Evolutionary conservation across 2,888 invertebrate species (phyloP), one percentile per base, ranked within the genome.

Genomic region (Tuberolachnus salignus): DNA sequence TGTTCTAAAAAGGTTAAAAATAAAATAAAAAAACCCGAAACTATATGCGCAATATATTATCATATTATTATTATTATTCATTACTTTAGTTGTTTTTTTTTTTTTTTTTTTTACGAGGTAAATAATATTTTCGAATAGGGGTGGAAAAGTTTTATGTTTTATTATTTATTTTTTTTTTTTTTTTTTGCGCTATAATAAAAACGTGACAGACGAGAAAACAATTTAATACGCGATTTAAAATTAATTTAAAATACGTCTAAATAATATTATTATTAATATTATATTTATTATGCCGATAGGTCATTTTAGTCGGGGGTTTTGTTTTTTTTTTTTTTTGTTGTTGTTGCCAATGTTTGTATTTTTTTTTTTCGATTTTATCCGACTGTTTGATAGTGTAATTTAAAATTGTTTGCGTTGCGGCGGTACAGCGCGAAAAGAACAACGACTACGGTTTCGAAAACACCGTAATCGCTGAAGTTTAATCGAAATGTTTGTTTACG

Each of bases 281-380:
- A 26, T 42, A 44, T 44, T n/a, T 61, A 34, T 34, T 21, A 42
- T 10, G 34, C 34, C 63, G 44, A 16, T 64, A 16, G n/a, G 34
- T 67, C n/a, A 16, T 66, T 66, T n/a, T 23, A 49, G 11, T n/a
- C 2, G 11, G 23, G 34, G 34, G 34, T 6, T 49, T 46, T 70
- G 9, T 4, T 16, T 42, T 34, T 57, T 49, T n/a, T n/a, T n/a
- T n/a, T n/a, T n/a, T n/a, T n/a, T 44, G 23, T 44, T 55, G 19
- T 59, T 46, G 34, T 72, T n/a, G 19, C 34, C 34, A 6, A 61
- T 26, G 26, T 49, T 46, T 70, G 9, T 4, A 23, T 42, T 34
- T 57, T 49, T n/a, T n/a, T n/a, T n/a, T n/a, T n/a, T n/a, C 19
- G 71, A 49, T 72, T 61, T 61, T 49, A 72, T 72, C 49, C 19